Evolutionary conservation across 2,888 invertebrate species (phyloP).

Genomic region (Argyresthia goedartella): DNA sequence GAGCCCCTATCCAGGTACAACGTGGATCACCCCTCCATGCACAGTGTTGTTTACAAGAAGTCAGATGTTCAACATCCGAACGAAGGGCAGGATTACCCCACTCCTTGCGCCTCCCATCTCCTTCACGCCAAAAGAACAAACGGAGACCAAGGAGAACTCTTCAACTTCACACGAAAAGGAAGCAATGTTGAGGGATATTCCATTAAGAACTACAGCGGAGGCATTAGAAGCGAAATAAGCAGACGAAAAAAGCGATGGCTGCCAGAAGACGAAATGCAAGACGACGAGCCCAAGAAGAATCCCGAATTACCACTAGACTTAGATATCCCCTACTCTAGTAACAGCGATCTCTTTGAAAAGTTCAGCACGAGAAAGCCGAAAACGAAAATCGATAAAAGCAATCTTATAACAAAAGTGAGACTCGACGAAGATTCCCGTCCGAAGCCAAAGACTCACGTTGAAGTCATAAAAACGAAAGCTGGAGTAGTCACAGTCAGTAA

Average conservation of each 20-base stretch:
- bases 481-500: constrained; percentile 75
- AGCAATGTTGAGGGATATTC: constrained; percentile 27
- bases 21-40: constrained; percentile 70
- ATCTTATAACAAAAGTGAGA: constrained; percentile 65
- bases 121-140: constrained; percentile 61
- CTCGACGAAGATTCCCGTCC: constrained; percentile 69
- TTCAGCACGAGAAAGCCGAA: constrained; percentile 60
- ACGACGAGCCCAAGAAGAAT: constrained; percentile 71
- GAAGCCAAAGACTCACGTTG: constrained; percentile 77
- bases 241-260: constrained; percentile 75
- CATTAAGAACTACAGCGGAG: constrained; percentile 44
- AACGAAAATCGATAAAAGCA: constrained; percentile 66
- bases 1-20: constrained; percentile 82
- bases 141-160: constrained; percentile 45
- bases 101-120: constrained; percentile 73
- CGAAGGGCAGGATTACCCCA: constrained; percentile 27
- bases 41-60: constrained; percentile 87
- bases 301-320: constrained; percentile 75
- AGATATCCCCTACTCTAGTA: constrained; percentile 75
- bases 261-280: constrained; percentile 74
- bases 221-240: constrained; percentile 44
- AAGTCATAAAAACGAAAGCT: constrained; percentile 76
- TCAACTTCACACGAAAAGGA: constrained; percentile 42
- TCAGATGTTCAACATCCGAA: constrained; percentile 78
- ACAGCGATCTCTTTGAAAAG: constrained; percentile 66